Evolutionary conservation across 2,888 invertebrate species (phyloP), one percentile per base, ranked within the genome.

Genomic region (Mermis nigrescens): DNA sequence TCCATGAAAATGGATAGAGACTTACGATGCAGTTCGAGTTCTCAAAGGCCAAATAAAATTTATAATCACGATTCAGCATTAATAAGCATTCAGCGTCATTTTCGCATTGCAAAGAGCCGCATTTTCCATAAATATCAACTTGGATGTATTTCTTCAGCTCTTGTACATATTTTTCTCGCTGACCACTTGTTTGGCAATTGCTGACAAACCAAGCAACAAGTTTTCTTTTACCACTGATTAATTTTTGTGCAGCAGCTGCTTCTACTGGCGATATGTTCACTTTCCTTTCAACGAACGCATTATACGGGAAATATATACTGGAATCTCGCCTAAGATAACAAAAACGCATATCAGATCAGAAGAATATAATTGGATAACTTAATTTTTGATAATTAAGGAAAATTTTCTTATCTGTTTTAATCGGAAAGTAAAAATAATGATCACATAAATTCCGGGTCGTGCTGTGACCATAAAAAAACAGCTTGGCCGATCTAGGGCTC

Each of bases 1-100:
- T n/a, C n/a, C n/a, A n/a, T n/a, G n/a, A n/a, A n/a, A n/a, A n/a
- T n/a, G n/a, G n/a, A n/a, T n/a, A n/a, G n/a, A n/a, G n/a, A n/a
- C n/a, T n/a, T n/a, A n/a, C 38, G 38, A 38, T 48, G 24, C 48
- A 48, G 4, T 71, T 64, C 26, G 66, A 67, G 62, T 71, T 71
- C 60, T 71, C 70, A 15, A 62, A 52, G 15, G 62, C 57, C 28
- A 62, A 31, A 46, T 62, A 62, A 52, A 62, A 61, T 45, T 38
- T 29, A 46, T 61, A 59, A 70, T 68, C 68, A 2, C 52, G 64
- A 55, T 69, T 64, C 26, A 70, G 61, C 62, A 63, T 63, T 1
- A 60, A 57, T 46, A 67, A 65, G 57, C 70, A 70, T 26, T 3
- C 3, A 2, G n/a, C 27, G 32, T n/a, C 2, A 7, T 53, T 29